phyloP scores from a whole-genome alignment of 2,113 vertebrate genomes.

The Hemiscyllium ocellatum region DNA sequence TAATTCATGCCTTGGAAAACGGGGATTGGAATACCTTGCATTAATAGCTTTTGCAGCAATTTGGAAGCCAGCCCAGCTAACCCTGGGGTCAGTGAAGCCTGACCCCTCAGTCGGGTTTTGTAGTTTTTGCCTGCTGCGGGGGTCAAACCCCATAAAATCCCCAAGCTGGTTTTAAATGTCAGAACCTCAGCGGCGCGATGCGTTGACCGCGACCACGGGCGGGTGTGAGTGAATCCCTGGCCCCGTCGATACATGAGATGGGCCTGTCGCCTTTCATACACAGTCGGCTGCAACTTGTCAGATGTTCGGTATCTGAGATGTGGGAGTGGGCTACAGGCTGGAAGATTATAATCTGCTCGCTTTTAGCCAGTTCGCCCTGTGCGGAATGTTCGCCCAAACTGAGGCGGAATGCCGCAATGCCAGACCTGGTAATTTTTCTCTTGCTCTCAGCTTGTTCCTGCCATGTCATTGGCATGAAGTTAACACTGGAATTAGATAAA shows the following conservation, averaged over 20 bases:
- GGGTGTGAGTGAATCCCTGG: neutral
- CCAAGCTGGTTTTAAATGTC: neutral
- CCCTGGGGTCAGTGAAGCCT: neutral
- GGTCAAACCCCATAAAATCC: neutral
- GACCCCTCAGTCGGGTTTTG: neutral
- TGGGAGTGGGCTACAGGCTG: neutral
- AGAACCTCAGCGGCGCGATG: neutral
- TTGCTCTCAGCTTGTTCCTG: neutral
- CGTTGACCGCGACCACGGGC: neutral
- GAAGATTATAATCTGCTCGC: neutral
- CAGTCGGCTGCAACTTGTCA: neutral
- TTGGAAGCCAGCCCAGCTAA: neutral
- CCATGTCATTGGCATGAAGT: neutral
- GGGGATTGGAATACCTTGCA: neutral
- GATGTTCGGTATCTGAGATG: neutral
- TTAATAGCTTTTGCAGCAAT: neutral
- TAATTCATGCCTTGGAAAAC: neutral
- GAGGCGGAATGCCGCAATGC: neutral
- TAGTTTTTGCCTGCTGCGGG: neutral
- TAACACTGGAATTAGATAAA: neutral
- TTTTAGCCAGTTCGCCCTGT: neutral
- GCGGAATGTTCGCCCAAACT: neutral
- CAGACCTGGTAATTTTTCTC: neutral
- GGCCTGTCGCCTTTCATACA: neutral
- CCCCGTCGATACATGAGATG: too few relatives aligned